Percentiles rank a stretch among this genome's conserved stretches.
Conservation (phyloP, 35 echinoderm and acorn worm species). For the Chiridota heheva region DNA sequence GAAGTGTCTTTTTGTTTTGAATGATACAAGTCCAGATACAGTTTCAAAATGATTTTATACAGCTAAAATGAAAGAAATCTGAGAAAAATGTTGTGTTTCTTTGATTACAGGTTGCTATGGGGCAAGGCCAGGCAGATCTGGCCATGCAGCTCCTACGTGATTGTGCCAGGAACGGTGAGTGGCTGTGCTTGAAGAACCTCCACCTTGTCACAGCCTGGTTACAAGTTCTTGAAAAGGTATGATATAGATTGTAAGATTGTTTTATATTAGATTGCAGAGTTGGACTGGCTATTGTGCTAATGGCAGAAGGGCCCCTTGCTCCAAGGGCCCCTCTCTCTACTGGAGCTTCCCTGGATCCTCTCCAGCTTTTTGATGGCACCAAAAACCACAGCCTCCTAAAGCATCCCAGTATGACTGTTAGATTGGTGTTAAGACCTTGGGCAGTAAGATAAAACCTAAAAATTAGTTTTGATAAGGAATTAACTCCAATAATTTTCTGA, state of each 20-base stretch:
- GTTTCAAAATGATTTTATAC: neutral
- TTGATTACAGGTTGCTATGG: conserved; percentile 88
- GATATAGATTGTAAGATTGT: neutral
- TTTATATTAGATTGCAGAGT: neutral
- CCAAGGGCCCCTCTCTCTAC: too few relatives aligned
- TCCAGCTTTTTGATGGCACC: too few relatives aligned
- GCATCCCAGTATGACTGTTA: too few relatives aligned
- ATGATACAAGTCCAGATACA: too few relatives aligned
- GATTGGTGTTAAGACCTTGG: too few relatives aligned
- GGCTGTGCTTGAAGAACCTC: conserved; percentile 97
- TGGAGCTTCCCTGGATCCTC: too few relatives aligned
- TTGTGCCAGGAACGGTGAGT: conserved; percentile 90
- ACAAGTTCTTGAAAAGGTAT: conserved; percentile 92
- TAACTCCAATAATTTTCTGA: too few relatives aligned
- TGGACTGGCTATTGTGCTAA: too few relatives aligned
- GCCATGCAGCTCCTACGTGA: conserved; percentile 94
- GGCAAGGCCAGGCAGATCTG: conserved; percentile 94
- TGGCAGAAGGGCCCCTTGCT: too few relatives aligned
- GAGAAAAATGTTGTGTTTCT: conserved; percentile 6
- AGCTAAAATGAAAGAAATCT: too few relatives aligned
- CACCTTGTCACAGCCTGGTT: conserved; percentile 95
- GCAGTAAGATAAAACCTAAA: too few relatives aligned
- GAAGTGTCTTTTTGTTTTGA: neutral
- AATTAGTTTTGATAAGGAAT: too few relatives aligned
- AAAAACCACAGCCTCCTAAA: neutral